Percentiles rank a stretch among this genome's conserved stretches.
Evolutionary conservation across 2,888 invertebrate species (phyloP).

Genomic region (Protophormia terraenovae): DNA sequence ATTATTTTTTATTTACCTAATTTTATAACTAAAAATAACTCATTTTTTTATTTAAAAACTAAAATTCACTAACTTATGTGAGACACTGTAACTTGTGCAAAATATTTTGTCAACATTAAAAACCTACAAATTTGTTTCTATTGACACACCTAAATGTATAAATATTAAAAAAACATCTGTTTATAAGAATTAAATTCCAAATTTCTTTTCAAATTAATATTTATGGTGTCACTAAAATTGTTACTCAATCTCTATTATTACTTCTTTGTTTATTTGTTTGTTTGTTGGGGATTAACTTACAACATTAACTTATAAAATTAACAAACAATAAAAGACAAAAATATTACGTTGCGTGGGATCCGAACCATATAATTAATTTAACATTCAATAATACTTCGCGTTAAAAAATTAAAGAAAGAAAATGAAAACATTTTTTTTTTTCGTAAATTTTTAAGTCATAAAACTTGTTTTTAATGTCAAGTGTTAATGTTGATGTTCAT

Average conservation of each 20-base stretch:
- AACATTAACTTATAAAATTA: no score
- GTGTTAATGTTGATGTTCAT: constrained; percentile 36
- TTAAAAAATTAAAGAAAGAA: no score
- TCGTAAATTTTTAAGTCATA: neutral
- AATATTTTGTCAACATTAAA: no score
- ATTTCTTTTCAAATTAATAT: neutral
- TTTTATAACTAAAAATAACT: no score
- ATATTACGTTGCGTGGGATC: constrained; percentile 18
- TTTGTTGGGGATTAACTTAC: no score
- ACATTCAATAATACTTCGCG: neutral
- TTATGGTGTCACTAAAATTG: neutral
- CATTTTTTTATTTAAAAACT: no score
- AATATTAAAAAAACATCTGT: neutral
- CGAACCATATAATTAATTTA: neutral
- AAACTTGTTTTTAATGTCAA: constrained; percentile 57
- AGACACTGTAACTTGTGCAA: no score
- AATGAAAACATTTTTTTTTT: neutral
- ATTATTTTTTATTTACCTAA: no score
- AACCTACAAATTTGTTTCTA: neutral
- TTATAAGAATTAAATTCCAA: neutral
- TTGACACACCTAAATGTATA: neutral
- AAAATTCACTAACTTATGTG: no score
- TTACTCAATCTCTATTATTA: neutral
- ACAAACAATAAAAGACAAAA: neutral
- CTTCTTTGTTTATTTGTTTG: neutral